Percentiles rank a stretch among this genome's conserved stretches.
phyloP scores from a whole-genome alignment of 2,888 invertebrate genomes.

The Calliopum simillimum region DNA sequence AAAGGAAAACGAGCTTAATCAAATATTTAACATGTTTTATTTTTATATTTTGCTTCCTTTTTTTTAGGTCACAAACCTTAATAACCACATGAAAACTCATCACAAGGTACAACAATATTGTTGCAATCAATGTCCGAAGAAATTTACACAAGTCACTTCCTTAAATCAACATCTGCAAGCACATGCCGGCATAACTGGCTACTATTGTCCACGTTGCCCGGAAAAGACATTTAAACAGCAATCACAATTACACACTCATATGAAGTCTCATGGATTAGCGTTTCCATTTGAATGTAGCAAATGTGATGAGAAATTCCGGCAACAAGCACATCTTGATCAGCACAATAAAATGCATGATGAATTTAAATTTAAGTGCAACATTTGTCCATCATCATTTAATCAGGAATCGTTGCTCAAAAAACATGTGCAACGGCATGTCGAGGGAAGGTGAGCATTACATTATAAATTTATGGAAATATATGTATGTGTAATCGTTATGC shows the following conservation, averaged over 20 bases:
- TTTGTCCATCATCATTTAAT: conserved; percentile 67
- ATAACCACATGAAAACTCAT: conserved; percentile 68
- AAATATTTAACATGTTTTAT: neutral
- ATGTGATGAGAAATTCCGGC: conserved; percentile 67
- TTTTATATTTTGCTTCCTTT: neutral
- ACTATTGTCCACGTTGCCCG: conserved; percentile 67
- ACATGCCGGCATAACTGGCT: conserved; percentile 66
- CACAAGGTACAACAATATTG: conserved; percentile 68
- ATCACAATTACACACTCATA: conserved; percentile 66
- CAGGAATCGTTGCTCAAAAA: conserved; percentile 67
- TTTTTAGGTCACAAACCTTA: conserved; percentile 65
- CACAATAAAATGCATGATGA: conserved; percentile 68
- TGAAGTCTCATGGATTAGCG: conserved; percentile 67
- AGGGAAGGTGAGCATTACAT: conserved; percentile 58
- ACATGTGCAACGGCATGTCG: conserved; percentile 67
- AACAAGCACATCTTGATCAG: conserved; percentile 66
- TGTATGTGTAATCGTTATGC: too few species aligned
- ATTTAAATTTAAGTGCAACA: conserved; percentile 67
- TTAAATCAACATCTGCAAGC: conserved; percentile 67
- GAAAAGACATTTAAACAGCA: conserved; percentile 67
- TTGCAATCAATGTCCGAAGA: conserved; percentile 67
- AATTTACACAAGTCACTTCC: conserved; percentile 68
- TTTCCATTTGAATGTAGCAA: conserved; percentile 66
- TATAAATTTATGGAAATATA: too few species aligned
- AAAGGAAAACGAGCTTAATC: too few species aligned